phyloP scores from a whole-genome alignment of 2,888 invertebrate species.

The Heteromyza rotundicornis region DNA sequence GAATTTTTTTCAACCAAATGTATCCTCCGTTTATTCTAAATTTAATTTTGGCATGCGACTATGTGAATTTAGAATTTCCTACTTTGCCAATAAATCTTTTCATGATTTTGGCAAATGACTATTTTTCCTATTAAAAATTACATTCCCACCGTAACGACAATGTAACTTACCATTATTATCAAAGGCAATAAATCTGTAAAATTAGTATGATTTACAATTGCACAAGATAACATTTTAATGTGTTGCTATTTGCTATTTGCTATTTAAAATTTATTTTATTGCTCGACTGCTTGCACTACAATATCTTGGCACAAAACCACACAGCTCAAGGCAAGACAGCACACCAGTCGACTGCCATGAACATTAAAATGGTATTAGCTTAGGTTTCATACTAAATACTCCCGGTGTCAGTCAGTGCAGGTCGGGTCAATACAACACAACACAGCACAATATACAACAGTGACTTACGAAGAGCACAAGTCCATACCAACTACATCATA shows the following conservation, averaged over 20 bases:
- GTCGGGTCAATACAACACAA: neutral
- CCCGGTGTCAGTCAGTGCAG: neutral
- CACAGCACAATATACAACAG: neutral
- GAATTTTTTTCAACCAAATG: no score
- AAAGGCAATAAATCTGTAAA: constrained; percentile 27
- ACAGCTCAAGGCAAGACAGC: neutral
- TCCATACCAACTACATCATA: neutral
- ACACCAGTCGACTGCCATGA: no score
- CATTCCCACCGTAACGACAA: no score
- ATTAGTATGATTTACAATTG: constrained; percentile 24
- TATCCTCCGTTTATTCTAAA: no score
- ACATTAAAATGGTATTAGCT: constrained; percentile 1
- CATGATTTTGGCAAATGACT: no score
- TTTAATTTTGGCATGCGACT: no score
- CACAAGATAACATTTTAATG: constrained; percentile 24
- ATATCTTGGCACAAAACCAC: neutral
- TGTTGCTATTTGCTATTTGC: constrained; percentile 18
- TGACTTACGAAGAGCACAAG: no score
- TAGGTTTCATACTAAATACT: neutral
- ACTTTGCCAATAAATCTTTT: no score
- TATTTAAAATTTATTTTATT: constrained; percentile 9
- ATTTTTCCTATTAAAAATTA: no score
- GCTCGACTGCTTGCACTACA: neutral
- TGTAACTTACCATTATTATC: constrained; percentile 16
- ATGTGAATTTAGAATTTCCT: no score